Conservation (phyloP, 64 coral and sea anemone genomes). For the Stichodactyla mertensii region DNA sequence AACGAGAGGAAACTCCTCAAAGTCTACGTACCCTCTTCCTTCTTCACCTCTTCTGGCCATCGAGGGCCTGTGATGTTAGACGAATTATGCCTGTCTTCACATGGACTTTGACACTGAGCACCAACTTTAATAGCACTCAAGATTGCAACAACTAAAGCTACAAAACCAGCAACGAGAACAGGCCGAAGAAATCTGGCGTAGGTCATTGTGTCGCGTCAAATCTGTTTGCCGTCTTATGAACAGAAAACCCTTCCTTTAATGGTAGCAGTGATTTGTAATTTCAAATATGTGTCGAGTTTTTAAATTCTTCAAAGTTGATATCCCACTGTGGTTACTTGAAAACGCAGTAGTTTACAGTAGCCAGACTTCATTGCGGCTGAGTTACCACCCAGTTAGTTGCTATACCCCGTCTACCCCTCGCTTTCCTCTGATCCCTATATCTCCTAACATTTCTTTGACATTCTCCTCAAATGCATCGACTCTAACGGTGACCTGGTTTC, state of each 20-base stretch:
- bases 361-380: conserved; percentile 11
- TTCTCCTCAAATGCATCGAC: background rate
- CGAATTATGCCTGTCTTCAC: background rate
- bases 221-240: background rate
- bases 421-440: background rate
- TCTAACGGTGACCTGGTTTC: background rate
- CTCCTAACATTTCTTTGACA: background rate
- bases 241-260: background rate
- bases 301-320: background rate
- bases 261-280: background rate
- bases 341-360: conserved; percentile 4
- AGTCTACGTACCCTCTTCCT: background rate
- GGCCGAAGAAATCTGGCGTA: background rate
- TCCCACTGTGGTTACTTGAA: conserved; percentile 13
- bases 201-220: background rate
- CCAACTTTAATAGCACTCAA: background rate
- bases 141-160: background rate
- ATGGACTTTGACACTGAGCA: background rate
- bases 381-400: background rate
- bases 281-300: conserved; percentile 1
- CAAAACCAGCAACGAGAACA: background rate
- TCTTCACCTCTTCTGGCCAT: conserved; percentile 6
- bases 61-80: background rate
- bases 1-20: too few species aligned
- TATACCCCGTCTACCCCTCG: background rate